A percentile compares a stretch with the other conserved stretches of the same genome.
phyloP scores from a whole-genome alignment of 2,797 vertebrate species.

The Apogon talboti region DNA sequence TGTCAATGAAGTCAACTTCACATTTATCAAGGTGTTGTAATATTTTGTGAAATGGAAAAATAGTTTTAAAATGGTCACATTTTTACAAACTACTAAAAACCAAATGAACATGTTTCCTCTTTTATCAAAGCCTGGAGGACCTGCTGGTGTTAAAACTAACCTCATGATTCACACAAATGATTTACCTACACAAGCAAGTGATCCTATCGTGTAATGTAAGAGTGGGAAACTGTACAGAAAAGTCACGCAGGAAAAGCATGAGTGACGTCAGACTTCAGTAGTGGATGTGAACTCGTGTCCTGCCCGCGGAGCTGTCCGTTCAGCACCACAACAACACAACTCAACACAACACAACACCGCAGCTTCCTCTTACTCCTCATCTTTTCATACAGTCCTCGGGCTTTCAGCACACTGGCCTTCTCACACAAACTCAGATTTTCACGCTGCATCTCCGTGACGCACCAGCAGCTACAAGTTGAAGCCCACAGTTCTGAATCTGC shows the following conservation, averaged over 20 bases:
- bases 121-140: too few species aligned
- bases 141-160: too few species aligned
- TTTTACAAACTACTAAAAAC: too few species aligned
- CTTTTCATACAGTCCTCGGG: background rate
- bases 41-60: too few species aligned
- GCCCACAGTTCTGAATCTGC: background rate
- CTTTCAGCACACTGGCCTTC: background rate
- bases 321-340: constrained; percentile 71
- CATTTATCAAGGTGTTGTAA: too few species aligned
- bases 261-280: constrained; percentile 8
- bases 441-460: constrained; percentile 10
- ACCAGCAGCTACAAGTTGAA: constrained; percentile 1
- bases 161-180: too few species aligned
- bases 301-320: constrained; percentile 78
- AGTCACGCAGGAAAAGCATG: background rate
- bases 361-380: background rate
- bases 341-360: background rate
- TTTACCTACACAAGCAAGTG: too few species aligned
- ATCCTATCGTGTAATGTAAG: background rate
- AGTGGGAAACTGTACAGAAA: too few species aligned
- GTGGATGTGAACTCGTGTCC: constrained; percentile 11
- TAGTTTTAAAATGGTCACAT: too few species aligned
- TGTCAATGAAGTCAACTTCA: too few species aligned
- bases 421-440: background rate
- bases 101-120: too few species aligned